phyloP scores from a whole-genome alignment of 2,113 vertebrate species.

The Pollimyrus isidori region DNA sequence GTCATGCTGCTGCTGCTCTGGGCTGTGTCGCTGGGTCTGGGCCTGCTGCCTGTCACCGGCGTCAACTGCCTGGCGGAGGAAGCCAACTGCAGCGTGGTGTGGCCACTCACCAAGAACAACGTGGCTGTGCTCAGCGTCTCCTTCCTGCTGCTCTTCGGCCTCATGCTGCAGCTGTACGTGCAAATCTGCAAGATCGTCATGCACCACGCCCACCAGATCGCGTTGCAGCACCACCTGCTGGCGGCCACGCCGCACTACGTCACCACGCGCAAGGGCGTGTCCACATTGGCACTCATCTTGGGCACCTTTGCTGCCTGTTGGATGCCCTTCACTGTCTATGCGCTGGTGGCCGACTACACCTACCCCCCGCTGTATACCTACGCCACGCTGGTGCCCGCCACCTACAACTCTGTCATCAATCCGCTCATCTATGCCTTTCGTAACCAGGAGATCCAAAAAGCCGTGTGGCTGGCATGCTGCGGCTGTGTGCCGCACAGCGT shows the following conservation, averaged over 20 bases:
- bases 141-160: conserved; percentile 91
- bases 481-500: conserved; percentile 82
- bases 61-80: conserved; percentile 94
- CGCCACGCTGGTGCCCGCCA: conserved; percentile 92
- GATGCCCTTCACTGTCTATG: conserved; percentile 98
- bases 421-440: conserved; percentile 85
- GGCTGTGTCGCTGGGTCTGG: conserved; percentile 85
- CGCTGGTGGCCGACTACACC: conserved; percentile 90
- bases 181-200: conserved; percentile 98
- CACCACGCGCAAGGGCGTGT: conserved; percentile 93
- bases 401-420: conserved; percentile 76
- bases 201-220: conserved; percentile 96
- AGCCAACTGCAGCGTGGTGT: conserved; percentile 88
- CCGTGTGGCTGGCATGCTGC: conserved; percentile 90
- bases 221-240: conserved; percentile 96
- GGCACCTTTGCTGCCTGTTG: conserved; percentile 97
- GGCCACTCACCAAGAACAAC: conserved; percentile 95
- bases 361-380: conserved; percentile 97
- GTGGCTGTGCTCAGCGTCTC: conserved; percentile 85
- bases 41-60: conserved; percentile 85
- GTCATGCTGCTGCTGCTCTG: conserved; percentile 90
- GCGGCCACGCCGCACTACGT: conserved; percentile 97
- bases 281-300: conserved; percentile 94
- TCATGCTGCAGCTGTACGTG: conserved; percentile 97
- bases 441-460: conserved; percentile 99